Evolutionary conservation across 2,888 invertebrate genomes (phyloP).

Genomic region (Tridacna gigas): DNA sequence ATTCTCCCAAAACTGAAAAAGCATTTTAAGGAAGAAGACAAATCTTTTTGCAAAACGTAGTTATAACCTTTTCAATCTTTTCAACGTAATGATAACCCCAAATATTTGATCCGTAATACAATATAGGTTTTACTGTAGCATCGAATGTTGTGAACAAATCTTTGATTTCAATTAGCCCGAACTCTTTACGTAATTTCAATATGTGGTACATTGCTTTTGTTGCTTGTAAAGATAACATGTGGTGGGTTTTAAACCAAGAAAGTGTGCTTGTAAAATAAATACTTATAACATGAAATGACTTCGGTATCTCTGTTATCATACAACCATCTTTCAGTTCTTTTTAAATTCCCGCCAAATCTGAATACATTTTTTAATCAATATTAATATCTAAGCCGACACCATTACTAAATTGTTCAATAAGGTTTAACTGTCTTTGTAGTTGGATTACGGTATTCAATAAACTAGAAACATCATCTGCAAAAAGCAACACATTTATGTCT

Average conservation of each 20-base stretch:
- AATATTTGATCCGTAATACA: constrained; percentile 30
- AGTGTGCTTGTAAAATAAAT: no score
- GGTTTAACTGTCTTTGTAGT: neutral
- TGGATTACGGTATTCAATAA: neutral
- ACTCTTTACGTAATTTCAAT: neutral
- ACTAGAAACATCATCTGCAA: constrained; percentile 29
- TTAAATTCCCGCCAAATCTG: no score
- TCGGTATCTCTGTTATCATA: no score
- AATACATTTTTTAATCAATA: no score
- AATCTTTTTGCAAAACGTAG: constrained; percentile 23
- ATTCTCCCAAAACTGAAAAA: constrained; percentile 21
- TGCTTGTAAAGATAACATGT: neutral
- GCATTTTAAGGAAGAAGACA: constrained; percentile 5
- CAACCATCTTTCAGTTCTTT: no score
- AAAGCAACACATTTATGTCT: neutral
- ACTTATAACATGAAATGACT: no score
- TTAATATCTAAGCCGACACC: neutral
- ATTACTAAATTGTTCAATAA: neutral
- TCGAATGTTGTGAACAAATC: no score
- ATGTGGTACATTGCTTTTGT: neutral
- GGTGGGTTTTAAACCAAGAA: constrained; percentile 17
- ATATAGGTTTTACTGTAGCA: constrained; percentile 21
- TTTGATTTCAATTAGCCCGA: neutral
- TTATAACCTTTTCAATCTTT: constrained; percentile 31
- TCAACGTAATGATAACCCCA: constrained; percentile 21